Evolutionary conservation across 2,888 invertebrate species (phyloP).

Genomic region (Cinara cedri): DNA sequence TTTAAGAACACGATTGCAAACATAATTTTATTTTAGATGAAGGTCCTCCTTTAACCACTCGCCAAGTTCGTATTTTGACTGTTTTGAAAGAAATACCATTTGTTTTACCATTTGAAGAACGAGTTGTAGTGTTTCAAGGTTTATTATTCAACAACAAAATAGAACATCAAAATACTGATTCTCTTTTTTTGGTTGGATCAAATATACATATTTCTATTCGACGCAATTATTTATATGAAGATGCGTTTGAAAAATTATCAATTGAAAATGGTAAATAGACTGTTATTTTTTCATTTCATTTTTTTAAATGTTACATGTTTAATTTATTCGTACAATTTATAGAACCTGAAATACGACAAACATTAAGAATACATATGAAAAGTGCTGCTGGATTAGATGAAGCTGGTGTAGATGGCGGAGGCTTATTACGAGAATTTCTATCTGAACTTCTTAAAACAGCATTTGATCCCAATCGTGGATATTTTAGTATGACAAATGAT

Average conservation of each 20-base stretch:
- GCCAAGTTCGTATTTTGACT: conserved; percentile 84
- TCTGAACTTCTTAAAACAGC: conserved; percentile 92
- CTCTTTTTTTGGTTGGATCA: conserved; percentile 78
- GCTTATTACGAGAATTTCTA: conserved; percentile 93
- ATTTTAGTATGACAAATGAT: conserved; percentile 87
- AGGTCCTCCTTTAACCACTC: conserved; percentile 83
- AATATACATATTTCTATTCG: conserved; percentile 78
- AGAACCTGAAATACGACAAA: conserved; percentile 86
- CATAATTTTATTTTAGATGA: conserved; percentile 67
- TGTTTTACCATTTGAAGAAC: conserved; percentile 87
- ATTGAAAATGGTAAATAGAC: conserved; percentile 77
- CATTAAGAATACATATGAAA: conserved; percentile 86
- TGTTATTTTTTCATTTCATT: too few species aligned
- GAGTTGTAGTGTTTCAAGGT: conserved; percentile 84
- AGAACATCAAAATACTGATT: conserved; percentile 76
- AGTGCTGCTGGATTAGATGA: conserved; percentile 92
- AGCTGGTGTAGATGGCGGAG: conserved; percentile 97
- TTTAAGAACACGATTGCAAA: neutral
- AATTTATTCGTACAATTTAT: conserved; percentile 59
- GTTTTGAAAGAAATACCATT: conserved; percentile 93
- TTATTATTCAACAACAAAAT: conserved; percentile 72
- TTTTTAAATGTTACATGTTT: neutral
- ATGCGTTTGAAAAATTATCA: conserved; percentile 93
- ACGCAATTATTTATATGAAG: conserved; percentile 95
- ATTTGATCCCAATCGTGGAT: conserved; percentile 95